These are phyloP conservation scores for Corticium candelabrum DNA, from an alignment of 37 sponge, comb jelly and placozoan genomes.

Conservation along the genomic window DNA sequence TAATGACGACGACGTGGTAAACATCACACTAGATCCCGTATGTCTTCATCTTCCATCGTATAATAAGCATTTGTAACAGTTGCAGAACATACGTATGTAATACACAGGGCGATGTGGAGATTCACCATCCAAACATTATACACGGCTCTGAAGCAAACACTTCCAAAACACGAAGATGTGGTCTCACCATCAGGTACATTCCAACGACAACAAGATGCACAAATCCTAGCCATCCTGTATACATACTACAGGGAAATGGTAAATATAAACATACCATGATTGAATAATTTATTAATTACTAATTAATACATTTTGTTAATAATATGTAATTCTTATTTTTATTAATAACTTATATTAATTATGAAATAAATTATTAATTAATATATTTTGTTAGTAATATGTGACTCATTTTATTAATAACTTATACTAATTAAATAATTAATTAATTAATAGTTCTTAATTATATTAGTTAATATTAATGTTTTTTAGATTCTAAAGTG, in stretches of 20 bases:
- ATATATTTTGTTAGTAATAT: too few species aligned
- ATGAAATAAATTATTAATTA: not conserved
- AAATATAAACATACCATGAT: not conserved
- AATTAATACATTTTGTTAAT: not conserved
- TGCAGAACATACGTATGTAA: not conserved
- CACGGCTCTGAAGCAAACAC: constrained; percentile 13
- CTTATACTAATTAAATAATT: too few species aligned
- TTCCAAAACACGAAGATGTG: not conserved
- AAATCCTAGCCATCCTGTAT: not conserved
- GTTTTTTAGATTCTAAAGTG: not conserved
- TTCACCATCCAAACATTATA: constrained; percentile 3
- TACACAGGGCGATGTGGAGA: constrained; percentile 3
- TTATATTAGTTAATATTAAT: not conserved
- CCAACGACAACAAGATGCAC: not conserved
- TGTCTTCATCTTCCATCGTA: not conserved
- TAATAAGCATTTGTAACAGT: not conserved
- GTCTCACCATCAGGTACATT: constrained; percentile 10
- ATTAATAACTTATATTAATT: not conserved
- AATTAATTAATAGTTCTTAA: not conserved
- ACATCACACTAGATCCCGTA: not conserved
- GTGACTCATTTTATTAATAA: too few species aligned
- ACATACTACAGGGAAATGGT: not conserved
- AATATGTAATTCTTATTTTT: not conserved
- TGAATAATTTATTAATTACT: not conserved
- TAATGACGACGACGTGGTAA: not conserved